These are phyloP conservation scores for Parauchenoglanis ngamensis DNA, from an alignment of 2,797 vertebrate species.

Conservation along the genomic window DNA sequence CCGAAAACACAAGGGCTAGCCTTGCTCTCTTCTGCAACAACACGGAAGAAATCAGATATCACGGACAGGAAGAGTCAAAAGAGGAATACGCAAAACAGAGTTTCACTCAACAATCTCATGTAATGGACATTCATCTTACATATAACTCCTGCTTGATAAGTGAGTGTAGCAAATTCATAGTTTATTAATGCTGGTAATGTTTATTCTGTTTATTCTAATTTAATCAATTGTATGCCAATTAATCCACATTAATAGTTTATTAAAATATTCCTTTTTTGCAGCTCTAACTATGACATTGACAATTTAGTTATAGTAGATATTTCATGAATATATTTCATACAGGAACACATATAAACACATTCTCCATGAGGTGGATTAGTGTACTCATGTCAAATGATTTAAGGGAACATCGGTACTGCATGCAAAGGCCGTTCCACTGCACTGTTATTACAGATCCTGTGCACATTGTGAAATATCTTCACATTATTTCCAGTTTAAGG, in stretches of 20 bases:
- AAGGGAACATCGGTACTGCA: not conserved
- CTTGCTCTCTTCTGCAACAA: not conserved
- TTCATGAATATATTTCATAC: slow-evolving; percentile 16
- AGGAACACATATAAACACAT: not conserved
- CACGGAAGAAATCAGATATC: not conserved
- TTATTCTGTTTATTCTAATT: not conserved
- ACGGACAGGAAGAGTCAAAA: not conserved
- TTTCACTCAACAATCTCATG: slow-evolving; percentile 4
- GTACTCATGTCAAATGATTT: not conserved
- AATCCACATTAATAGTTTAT: not conserved
- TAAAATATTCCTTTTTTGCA: not conserved
- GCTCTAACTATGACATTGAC: not conserved
- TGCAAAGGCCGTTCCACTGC: not conserved
- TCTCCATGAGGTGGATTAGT: not conserved
- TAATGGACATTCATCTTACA: not conserved
- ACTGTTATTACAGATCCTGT: not conserved
- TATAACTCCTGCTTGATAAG: not conserved
- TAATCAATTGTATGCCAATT: not conserved
- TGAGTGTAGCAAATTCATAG: not conserved
- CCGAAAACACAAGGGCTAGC: not conserved
- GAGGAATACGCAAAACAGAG: not conserved
- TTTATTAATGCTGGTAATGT: not conserved
- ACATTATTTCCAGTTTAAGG: not conserved
- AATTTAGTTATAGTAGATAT: not conserved
- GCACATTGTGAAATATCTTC: not conserved